Base-by-base conservation (phyloP, 2,797 vertebrate genomes). In the Danio tinwini region DNA sequence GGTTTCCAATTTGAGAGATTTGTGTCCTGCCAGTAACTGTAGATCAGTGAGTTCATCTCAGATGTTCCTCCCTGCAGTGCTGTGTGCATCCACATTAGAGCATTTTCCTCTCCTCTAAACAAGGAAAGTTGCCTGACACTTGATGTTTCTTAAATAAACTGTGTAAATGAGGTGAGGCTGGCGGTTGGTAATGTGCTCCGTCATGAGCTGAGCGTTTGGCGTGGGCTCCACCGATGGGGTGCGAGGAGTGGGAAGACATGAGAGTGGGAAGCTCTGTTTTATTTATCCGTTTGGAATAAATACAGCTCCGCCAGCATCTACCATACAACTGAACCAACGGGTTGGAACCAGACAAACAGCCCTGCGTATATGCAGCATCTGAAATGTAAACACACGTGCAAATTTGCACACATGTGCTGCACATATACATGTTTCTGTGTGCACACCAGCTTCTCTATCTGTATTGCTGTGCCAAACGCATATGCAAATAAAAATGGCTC, bases 101-200 rank as follows among this genome's bases (percentile, higher is more conserved):
- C 49, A 44, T 16, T 1, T 50, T 67, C 56, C 47, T 9, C 40
- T 52, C 50, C 40, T 47, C 19, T 47, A 50, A 53, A 47, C 16
- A 39, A 59, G 44, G 73, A 74, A 44, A 71, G 61, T 50, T 44
- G 58, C 40, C 74, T 75, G 81, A 78, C 50, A 50, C 64, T 53
- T 72, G 21, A 83, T 49, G 81, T 62, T 78, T 81, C 59, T 59
- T 78, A 70, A 83, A 59, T 68, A 75, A 68, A 75, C 47, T 55
- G 42, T 16, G 14, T 29, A 80, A 80, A 68, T 69, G 55, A 80
- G 59, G n/a, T 58, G 49, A 70, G 64, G 39, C 21, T n/a, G 17
- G 50, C 29, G n/a, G 10, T 55, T 56, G 16, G 52, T 61, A 14
- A 58, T 40, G 72, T 40, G 12, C 37, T 49, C 49, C 62, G 56